Evolutionary conservation across 92 coral and sea anemone species (phyloP).

Genomic region (Scolanthus callimorphus): DNA sequence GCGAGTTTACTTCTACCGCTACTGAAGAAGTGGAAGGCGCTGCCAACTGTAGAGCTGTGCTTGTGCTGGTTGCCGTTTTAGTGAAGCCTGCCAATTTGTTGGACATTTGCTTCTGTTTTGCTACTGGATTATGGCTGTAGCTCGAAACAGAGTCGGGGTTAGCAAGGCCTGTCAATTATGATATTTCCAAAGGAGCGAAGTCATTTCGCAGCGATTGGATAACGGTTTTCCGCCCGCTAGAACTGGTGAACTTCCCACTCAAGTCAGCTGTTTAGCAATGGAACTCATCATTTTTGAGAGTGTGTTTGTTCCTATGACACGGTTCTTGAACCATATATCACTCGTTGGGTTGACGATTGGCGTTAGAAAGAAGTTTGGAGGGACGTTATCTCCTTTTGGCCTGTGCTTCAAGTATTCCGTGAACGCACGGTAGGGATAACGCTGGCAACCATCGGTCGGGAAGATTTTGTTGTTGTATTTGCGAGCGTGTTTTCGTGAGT

Average conservation of each 20-base stretch:
- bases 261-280: slow-evolving; percentile 23
- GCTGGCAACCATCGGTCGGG: slow-evolving; percentile 17
- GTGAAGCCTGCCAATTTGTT: slow-evolving; percentile 35
- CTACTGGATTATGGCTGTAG: slow-evolving; percentile 32
- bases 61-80: no score
- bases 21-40: no score
- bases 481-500: slow-evolving; percentile 8
- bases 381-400: slow-evolving; percentile 8
- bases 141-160: slow-evolving; percentile 20
- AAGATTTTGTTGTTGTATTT: slow-evolving; percentile 31
- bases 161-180: slow-evolving; percentile 43
- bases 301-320: slow-evolving; percentile 13
- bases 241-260: slow-evolving; percentile 28
- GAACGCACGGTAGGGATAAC: slow-evolving; percentile 32
- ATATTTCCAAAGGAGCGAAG: slow-evolving; percentile 40
- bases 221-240: slow-evolving; percentile 39
- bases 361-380: slow-evolving; percentile 15
- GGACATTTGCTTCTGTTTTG: slow-evolving; percentile 30
- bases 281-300: slow-evolving; percentile 15
- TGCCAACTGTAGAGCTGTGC: no score
- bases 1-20: no score
- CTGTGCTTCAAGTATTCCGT: slow-evolving; percentile 21
- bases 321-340: slow-evolving; percentile 7
- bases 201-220: slow-evolving; percentile 33
- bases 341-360: background rate